Percentiles rank a stretch among this genome's conserved stretches.
These are phyloP conservation scores for Dunckerocampus dactyliophorus DNA, from an alignment of 2,113 vertebrate species.

Conservation along the genomic window DNA sequence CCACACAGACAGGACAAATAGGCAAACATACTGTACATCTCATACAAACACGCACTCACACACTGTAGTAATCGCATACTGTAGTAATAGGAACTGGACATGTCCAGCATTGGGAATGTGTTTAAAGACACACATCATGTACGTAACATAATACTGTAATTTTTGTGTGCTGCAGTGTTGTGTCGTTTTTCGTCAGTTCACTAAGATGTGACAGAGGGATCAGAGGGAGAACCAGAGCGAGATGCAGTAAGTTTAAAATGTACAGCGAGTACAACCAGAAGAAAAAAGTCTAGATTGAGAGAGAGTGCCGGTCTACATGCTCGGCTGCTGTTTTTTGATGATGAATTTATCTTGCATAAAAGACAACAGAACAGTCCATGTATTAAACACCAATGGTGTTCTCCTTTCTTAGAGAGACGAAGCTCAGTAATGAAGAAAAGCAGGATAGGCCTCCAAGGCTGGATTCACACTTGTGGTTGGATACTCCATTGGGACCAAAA, in stretches of 20 bases:
- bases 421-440: conserved; percentile 59
- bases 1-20: conserved; percentile 58
- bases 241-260: conserved; percentile 38
- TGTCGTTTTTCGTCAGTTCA: conserved; percentile 55
- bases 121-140: conserved; percentile 22
- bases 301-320: conserved; percentile 41
- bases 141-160: neutral
- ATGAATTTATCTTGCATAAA: conserved; percentile 60
- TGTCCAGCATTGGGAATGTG: conserved; percentile 19
- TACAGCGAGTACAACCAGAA: conserved; percentile 21
- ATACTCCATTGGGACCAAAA: conserved; percentile 12
- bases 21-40: conserved; percentile 37
- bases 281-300: conserved; percentile 36
- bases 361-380: conserved; percentile 56
- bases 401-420: conserved; percentile 41
- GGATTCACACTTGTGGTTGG: conserved; percentile 18
- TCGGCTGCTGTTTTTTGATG: conserved; percentile 55
- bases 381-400: conserved; percentile 59
- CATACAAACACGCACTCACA: conserved; percentile 12
- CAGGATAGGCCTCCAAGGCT: conserved; percentile 58
- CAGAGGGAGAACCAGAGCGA: conserved; percentile 21
- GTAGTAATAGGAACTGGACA: conserved; percentile 25
- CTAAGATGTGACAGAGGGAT: conserved; percentile 56
- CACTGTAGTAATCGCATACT: conserved; percentile 34
- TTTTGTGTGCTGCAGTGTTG: conserved; percentile 25